These are phyloP conservation scores for Vultur gryphus DNA, from an alignment of 2,797 vertebrate species.

Conservation along the genomic window DNA sequence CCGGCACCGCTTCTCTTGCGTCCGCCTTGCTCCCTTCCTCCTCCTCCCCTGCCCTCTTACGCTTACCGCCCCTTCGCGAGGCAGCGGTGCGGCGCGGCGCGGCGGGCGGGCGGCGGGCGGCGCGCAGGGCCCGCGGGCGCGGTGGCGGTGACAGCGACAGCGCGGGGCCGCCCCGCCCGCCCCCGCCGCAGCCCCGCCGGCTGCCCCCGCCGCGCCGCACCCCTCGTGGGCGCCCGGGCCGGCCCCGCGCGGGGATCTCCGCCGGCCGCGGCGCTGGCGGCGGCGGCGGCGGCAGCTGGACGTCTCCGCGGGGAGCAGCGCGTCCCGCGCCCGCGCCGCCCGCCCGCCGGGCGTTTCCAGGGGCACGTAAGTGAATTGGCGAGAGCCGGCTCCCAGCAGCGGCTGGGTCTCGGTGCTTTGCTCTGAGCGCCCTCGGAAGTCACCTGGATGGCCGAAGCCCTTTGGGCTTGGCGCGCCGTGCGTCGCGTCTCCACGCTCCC, in stretches of 20 bases:
- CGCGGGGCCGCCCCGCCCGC: background rate
- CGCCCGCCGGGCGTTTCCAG: background rate
- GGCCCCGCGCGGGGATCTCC: background rate
- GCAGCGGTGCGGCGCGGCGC: background rate
- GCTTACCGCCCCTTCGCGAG: background rate
- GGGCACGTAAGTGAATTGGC: rapidly evolving
- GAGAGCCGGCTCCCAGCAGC: background rate
- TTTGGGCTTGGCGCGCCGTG: rapidly evolving
- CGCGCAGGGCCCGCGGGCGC: background rate
- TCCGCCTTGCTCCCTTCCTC: background rate
- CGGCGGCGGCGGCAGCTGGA: background rate
- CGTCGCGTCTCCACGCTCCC: background rate
- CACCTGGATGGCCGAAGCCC: background rate
- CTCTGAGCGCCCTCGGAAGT: background rate
- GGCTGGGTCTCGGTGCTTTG: background rate
- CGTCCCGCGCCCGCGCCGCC: background rate
- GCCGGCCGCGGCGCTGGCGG: background rate
- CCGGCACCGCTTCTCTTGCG: background rate
- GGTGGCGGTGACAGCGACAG: background rate
- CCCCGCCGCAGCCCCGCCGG: background rate
- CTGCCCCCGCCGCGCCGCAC: background rate
- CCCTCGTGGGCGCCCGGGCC: background rate
- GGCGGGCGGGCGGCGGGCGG: background rate
- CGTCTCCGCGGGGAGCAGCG: background rate
- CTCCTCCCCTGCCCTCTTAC: background rate